These are phyloP conservation scores for Achatina immaculata DNA, from an alignment of 1,140 invertebrate genomes.

Conservation along the genomic window DNA sequence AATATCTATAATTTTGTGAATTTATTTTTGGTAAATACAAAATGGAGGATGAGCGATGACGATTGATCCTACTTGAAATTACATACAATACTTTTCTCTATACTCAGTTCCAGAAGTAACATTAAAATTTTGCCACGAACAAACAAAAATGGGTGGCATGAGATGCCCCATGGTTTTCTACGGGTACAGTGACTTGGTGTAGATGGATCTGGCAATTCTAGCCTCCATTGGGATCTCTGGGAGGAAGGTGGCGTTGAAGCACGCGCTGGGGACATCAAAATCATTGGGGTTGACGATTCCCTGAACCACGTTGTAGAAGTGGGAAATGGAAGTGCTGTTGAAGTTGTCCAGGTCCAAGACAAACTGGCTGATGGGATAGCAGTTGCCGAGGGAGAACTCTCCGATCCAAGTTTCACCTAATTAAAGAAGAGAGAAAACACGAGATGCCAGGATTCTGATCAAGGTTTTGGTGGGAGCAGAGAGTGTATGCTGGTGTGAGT, in stretches of 20 bases:
- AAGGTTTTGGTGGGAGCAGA: not conserved
- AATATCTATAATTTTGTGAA: too few species aligned
- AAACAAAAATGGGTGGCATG: too few species aligned
- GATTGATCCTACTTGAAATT: too few species aligned
- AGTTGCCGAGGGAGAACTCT: slow-evolving; percentile 23
- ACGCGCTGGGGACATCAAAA: slow-evolving; percentile 12
- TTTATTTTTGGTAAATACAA: too few species aligned
- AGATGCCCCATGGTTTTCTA: too few species aligned
- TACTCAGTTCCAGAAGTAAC: too few species aligned
- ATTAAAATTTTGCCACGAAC: too few species aligned
- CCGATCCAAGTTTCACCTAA: slow-evolving; percentile 23
- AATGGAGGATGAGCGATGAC: too few species aligned
- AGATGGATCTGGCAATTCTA: not conserved
- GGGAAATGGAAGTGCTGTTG: slow-evolving; percentile 27
- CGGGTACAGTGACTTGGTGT: not conserved
- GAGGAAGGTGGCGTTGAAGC: not conserved
- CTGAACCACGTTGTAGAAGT: slow-evolving; percentile 15
- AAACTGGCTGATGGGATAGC: slow-evolving; percentile 34
- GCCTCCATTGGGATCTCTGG: not conserved
- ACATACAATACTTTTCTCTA: too few species aligned
- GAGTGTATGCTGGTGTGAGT: slow-evolving; percentile 21
- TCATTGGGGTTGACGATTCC: slow-evolving; percentile 31
- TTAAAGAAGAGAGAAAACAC: not conserved
- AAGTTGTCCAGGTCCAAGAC: not conserved
- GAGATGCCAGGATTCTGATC: not conserved